Evolutionary conservation across 2,888 invertebrate genomes (phyloP), one percentile per base, ranked within the genome.

Genomic region (Malthinus flaveolus): DNA sequence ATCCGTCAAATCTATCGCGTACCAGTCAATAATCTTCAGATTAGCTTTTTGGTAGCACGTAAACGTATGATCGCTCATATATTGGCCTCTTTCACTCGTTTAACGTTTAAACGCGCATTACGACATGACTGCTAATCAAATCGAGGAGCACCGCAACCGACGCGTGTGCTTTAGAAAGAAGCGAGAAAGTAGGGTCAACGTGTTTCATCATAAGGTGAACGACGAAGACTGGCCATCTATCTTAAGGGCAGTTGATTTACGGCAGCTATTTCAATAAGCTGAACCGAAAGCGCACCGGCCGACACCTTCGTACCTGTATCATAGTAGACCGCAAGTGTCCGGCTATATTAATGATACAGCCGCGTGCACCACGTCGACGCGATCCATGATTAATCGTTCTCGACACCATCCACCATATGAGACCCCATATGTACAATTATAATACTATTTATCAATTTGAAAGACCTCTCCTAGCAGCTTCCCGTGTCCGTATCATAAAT

Each of bases 1-100:
- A 77, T 78, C 70, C 72, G 73, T 77, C 74, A 76, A 72, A 69
- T 72, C 75, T 75, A 77, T 75, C 69, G 74, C 72, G 68, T 65
- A 64, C 64, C 64, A 56, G 62, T 66, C 67, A 58, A 54, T 34
- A 53, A 32, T 10, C 49, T 57, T 34, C 35, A 61, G 59, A 68
- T n/a, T 67, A 68, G 33, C 13, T 42, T 49, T 59, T 54, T 59
- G 23, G 33, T 32, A 46, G 35, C 59, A 59, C 59, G 59, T 59
- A 59, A 54, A 34, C 47, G 31, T 67, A 66, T 65, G 65, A 65
- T 64, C 59, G 12, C 42, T 11, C 46, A 56, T n/a, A 49, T 44
- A 46, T 36, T 37, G 46, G 39, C 51, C 56, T 46, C 53, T 23
- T 23, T 23, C n/a, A 44, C 56, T 50, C 31, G 49, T 33, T 10